A percentile compares a stretch with the other conserved stretches of the same genome.
Evolutionary conservation across 2,113 vertebrate species (phyloP).

Genomic region (Irena cyanogastra): DNA sequence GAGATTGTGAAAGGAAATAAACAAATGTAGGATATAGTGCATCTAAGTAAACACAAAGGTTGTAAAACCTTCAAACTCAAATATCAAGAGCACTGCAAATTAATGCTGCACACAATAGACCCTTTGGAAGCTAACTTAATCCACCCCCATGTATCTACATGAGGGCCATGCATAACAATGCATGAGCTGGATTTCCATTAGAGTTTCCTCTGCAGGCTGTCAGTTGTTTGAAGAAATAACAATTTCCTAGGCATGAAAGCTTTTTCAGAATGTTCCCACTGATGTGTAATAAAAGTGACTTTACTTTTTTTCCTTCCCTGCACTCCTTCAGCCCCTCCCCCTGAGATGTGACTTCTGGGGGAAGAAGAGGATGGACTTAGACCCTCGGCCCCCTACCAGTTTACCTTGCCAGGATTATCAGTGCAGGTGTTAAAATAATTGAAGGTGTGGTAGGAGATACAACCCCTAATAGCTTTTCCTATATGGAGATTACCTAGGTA

Average conservation of each 20-base stretch:
- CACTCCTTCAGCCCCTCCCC: background rate
- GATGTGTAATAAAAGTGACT: constrained; percentile 84
- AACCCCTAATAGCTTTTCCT: constrained; percentile 77
- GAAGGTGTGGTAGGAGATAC: constrained; percentile 87
- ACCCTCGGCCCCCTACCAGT: constrained; percentile 71
- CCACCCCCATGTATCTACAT: constrained; percentile 89
- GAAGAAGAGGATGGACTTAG: constrained; percentile 67
- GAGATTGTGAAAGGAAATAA: constrained; percentile 85
- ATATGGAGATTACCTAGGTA: constrained; percentile 88
- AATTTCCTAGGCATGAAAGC: constrained; percentile 93
- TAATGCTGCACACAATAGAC: constrained; percentile 86
- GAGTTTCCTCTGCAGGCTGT: constrained; percentile 89
- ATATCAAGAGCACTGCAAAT: constrained; percentile 85
- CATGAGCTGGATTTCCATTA: constrained; percentile 88
- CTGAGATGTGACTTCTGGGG: constrained; percentile 60
- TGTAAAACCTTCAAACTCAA: constrained; percentile 89
- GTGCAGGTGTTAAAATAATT: constrained; percentile 94
- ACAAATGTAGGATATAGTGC: constrained; percentile 83
- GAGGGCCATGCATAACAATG: constrained; percentile 89
- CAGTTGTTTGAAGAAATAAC: constrained; percentile 92
- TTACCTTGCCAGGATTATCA: constrained; percentile 80
- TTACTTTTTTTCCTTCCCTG: constrained; percentile 57
- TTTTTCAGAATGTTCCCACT: constrained; percentile 80
- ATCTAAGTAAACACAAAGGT: constrained; percentile 88
- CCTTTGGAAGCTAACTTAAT: constrained; percentile 93